Conservation (phyloP, 1,140 invertebrate species). For the Cyphomyrmex costatus region DNA sequence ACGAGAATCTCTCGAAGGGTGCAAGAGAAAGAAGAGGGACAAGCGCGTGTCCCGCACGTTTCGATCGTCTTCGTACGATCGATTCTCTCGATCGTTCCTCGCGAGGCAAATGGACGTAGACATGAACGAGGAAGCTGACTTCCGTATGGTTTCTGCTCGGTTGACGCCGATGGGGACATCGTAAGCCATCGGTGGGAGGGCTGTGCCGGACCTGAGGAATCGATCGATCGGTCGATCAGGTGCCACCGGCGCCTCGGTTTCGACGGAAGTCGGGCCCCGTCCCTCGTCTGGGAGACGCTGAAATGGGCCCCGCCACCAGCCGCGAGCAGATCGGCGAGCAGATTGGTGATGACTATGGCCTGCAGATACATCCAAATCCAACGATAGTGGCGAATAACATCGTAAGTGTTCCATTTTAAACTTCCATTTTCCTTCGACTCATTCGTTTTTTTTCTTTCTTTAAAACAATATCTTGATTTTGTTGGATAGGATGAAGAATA, state of each 20-base stretch:
- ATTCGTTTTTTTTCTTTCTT: neutral
- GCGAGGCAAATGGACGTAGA: constrained; percentile 50
- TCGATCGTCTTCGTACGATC: neutral
- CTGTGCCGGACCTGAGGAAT: constrained; percentile 60
- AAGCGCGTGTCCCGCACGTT: neutral
- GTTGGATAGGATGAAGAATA: neutral
- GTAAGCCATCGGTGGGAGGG: constrained; percentile 37
- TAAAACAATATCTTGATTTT: neutral
- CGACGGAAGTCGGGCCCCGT: constrained; percentile 10
- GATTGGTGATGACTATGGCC: constrained; percentile 83
- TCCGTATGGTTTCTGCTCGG: constrained; percentile 36
- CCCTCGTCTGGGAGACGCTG: constrained; percentile 63
- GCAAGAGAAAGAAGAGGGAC: neutral
- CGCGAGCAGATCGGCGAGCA: constrained; percentile 84
- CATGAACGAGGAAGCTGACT: constrained; percentile 61
- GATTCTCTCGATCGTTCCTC: neutral
- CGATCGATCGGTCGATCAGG: constrained; percentile 36
- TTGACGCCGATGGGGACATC: constrained; percentile 57
- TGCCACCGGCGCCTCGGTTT: constrained; percentile 38
- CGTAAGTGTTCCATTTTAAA: neutral
- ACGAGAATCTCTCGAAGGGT: neutral
- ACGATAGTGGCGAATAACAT: constrained; percentile 72
- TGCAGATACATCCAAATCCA: constrained; percentile 81
- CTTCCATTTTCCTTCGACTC: neutral
- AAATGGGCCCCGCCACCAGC: constrained; percentile 85